Evolutionary conservation across 2,888 invertebrate genomes (phyloP), one percentile per base, ranked within the genome.

Genomic region (Anarsia innoxiella): DNA sequence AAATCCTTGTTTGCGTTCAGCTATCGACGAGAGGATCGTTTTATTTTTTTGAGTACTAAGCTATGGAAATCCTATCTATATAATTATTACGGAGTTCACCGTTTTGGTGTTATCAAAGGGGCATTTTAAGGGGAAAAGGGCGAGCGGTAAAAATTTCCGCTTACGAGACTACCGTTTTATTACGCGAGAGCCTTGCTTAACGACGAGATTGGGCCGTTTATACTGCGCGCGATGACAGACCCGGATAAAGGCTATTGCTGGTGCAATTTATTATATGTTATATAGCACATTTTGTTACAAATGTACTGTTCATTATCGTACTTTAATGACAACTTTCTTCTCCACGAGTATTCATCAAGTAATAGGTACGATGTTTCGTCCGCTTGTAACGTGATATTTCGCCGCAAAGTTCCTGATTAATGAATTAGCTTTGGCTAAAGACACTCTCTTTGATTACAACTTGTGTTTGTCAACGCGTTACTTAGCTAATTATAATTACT

Each of bases 141-240:
- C n/a, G n/a, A n/a, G 45, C 42, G 40, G 41, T 48, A 47, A 53
- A 54, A 57, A 55, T 44, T n/a, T 52, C 44, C 49, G 52, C 49
- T 53, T 45, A 44, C 54, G 42, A 42, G 51, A 54, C 46, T 49
- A 48, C 43, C 46, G 47, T 62, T 65, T 63, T 59, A 62, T 56
- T 51, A 53, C 48, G 32, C 40, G 41, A 44, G 47, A 48, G 48
- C 37, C 54, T 55, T 48, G 44, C 42, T 51, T 51, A 52, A 53
- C 46, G 50, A 45, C 40, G 47, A 47, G 49, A 62, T 62, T 57
- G 53, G 55, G 53, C 55, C 56, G 53, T 55, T 57, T 45, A 40
- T 47, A 49, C 44, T 41, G 42, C 39, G 36, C 36, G 44, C 46
- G 49, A 46, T 53, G 51, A 53, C 56, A 50, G 43, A 34, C 37